Percentiles rank a stretch among this genome's conserved stretches.
phyloP scores from a whole-genome alignment of 2,888 invertebrate genomes.

The Megalurothrips usitatus region DNA sequence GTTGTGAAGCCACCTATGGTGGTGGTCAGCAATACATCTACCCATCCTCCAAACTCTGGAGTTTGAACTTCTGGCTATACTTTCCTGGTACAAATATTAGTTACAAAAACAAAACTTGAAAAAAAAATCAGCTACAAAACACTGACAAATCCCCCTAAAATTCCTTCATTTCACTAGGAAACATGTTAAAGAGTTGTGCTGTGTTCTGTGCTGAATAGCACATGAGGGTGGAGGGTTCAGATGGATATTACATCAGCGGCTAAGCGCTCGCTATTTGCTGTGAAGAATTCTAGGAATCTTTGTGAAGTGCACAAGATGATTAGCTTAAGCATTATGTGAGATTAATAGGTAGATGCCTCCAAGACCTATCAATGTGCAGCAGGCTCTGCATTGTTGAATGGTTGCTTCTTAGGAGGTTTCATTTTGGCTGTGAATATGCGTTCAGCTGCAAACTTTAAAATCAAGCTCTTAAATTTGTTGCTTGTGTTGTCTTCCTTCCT shows the following conservation, averaged over 20 bases:
- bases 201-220: too few species aligned
- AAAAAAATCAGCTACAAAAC: too few species aligned
- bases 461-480: neutral
- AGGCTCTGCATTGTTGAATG: conserved; percentile 6
- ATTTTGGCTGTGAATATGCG: conserved; percentile 22
- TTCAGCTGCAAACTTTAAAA: neutral
- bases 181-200: too few species aligned
- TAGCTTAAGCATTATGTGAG: conserved; percentile 16
- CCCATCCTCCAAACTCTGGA: conserved; percentile 26
- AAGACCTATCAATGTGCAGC: conserved; percentile 7
- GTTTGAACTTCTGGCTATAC: neutral
- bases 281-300: neutral
- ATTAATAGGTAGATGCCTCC: conserved; percentile 12
- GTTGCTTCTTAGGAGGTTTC: neutral
- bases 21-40: conserved; percentile 28
- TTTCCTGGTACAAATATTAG: neutral
- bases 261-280: neutral
- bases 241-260: neutral
- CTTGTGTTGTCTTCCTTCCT: neutral
- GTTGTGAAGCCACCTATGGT: conserved; percentile 34
- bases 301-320: neutral
- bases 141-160: too few species aligned
- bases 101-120: too few species aligned
- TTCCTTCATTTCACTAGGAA: too few species aligned
- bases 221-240: neutral